Conservation (phyloP, 2,113 vertebrate genomes). For the Entelurus aequoreus region DNA sequence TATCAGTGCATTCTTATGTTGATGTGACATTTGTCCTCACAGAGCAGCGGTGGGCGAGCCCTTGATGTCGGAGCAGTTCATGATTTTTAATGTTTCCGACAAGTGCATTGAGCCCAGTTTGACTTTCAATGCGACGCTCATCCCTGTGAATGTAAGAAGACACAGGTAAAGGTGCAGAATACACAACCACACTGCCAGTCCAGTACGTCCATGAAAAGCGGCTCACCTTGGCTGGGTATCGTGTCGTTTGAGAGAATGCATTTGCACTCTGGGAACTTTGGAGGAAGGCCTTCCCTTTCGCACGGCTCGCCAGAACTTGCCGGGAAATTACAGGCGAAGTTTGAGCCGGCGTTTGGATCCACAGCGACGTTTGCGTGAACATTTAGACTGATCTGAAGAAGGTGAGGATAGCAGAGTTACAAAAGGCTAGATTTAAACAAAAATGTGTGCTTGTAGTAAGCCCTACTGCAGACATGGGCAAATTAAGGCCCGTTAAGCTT, state of each 20-base stretch:
- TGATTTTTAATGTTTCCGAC: conserved; percentile 24
- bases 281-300: accelerated
- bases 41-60: conserved; percentile 6
- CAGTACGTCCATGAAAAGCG: no score
- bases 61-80: conserved; percentile 42
- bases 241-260: conserved; percentile 30
- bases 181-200: no score
- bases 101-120: conserved; percentile 1
- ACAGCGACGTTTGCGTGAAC: conserved; percentile 34
- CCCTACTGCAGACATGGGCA: not conserved
- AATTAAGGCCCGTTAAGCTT: no score
- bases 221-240: conserved; percentile 49
- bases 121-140: conserved; percentile 25
- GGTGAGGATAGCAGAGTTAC: not conserved
- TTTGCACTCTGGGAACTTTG: conserved; percentile 56
- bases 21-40: conserved; percentile 31
- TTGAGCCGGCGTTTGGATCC: accelerated
- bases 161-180: not conserved
- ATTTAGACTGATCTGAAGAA: conserved; percentile 45
- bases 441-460: no score
- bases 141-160: conserved; percentile 9
- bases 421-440: not conserved
- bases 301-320: not conserved
- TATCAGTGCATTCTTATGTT: not conserved
- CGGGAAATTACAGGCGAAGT: conserved; percentile 52